A percentile compares a stretch with the other conserved stretches of the same genome.
These are phyloP conservation scores for Pavo muticus DNA, from an alignment of 2,113 vertebrate genomes.

Conservation along the genomic window DNA sequence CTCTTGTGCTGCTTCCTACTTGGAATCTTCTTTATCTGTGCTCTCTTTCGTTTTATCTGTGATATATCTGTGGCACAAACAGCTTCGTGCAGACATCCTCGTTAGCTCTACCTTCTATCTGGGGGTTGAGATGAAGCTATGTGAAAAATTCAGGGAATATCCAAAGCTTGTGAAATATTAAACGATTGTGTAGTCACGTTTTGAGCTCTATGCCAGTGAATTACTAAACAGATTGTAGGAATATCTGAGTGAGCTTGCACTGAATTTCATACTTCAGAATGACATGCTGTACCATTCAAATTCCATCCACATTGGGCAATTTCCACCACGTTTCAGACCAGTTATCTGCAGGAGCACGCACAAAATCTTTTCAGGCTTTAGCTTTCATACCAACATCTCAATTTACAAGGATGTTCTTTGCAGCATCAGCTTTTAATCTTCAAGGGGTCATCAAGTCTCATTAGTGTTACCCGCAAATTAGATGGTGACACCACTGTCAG, in stretches of 20 bases:
- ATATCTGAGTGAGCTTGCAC: background rate
- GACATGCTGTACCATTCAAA: background rate
- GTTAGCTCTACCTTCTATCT: background rate
- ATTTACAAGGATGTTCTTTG: background rate
- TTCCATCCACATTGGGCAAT: background rate
- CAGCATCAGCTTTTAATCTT: conserved; percentile 1
- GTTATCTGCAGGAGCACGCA: background rate
- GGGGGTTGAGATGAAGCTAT: background rate
- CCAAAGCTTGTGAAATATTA: background rate
- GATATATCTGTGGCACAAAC: background rate
- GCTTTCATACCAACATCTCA: background rate
- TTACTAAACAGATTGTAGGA: background rate
- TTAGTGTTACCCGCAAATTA: conserved; percentile 22
- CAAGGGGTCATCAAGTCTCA: conserved; percentile 25
- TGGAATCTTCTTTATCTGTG: background rate
- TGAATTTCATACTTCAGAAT: background rate
- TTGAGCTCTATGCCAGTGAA: background rate
- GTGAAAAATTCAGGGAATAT: background rate
- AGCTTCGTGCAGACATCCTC: background rate
- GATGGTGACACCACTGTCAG: background rate
- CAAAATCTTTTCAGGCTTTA: background rate
- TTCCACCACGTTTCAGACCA: background rate
- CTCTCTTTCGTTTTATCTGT: background rate
- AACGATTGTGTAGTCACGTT: background rate
- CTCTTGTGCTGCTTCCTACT: background rate